Evolutionary conservation across 2,113 vertebrate genomes (phyloP).

Genomic region (Pomatostomus ruficeps): DNA sequence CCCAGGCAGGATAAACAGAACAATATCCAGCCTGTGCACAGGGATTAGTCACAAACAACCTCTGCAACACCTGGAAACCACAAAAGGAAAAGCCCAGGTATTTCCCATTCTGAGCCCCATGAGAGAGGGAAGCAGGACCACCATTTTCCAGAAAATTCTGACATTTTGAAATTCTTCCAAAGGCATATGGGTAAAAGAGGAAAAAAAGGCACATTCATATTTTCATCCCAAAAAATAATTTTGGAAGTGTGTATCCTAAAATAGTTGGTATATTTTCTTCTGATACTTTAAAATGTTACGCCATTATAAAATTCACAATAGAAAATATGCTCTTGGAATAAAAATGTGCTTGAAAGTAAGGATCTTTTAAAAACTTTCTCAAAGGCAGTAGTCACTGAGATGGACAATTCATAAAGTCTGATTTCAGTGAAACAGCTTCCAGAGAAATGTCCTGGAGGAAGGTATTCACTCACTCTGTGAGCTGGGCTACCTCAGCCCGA

Average conservation of each 20-base stretch:
- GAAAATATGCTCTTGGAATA: not conserved
- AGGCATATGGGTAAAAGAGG: not conserved
- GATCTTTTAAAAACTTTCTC: not conserved
- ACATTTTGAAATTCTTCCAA: not conserved
- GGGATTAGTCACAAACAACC: not conserved
- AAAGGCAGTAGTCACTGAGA: not conserved
- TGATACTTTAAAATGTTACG: not conserved
- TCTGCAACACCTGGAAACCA: not conserved
- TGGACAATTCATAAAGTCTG: not conserved
- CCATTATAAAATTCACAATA: not conserved
- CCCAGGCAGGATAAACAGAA: rapidly evolving
- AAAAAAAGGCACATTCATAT: not conserved
- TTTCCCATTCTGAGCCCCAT: not conserved
- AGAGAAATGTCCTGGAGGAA: not conserved
- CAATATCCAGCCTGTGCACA: not conserved
- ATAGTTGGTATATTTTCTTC: not conserved
- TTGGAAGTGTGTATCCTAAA: not conserved
- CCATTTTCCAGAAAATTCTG: not conserved
- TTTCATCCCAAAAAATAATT: not conserved
- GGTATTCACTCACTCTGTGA: not conserved
- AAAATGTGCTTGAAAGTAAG: not conserved
- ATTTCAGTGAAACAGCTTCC: not conserved
- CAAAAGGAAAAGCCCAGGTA: not conserved
- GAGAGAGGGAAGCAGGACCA: not conserved
- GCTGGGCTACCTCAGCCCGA: not conserved